Conservation (phyloP, 2,888 invertebrate species). For the Bimastos eiseni region DNA sequence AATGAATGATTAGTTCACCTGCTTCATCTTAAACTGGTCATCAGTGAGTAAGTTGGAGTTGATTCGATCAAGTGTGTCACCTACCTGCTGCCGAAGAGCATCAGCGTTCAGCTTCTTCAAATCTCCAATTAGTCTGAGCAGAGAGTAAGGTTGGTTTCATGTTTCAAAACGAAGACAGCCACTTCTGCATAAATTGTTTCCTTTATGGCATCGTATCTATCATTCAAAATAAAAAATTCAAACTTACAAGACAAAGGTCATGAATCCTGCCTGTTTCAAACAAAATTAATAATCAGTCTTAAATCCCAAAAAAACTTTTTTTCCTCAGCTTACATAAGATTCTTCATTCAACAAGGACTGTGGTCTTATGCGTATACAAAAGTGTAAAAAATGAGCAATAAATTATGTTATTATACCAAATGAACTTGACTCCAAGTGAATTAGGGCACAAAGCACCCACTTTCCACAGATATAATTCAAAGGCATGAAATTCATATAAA, state of each 20-base stretch:
- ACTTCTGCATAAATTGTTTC: conserved; percentile 84
- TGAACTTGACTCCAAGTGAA: not conserved
- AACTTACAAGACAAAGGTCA: too few relatives aligned
- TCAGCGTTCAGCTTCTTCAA: conserved; percentile 74
- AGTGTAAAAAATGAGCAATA: not conserved
- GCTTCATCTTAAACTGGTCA: conserved; percentile 33
- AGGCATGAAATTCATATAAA: not conserved
- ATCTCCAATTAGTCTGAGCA: conserved; percentile 72
- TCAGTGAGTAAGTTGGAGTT: conserved; percentile 67
- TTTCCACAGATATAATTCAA: not conserved
- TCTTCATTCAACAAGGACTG: not conserved
- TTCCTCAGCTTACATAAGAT: too few relatives aligned
- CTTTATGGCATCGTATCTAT: conserved; percentile 59
- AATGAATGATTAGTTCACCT: not conserved
- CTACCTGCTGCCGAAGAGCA: conserved; percentile 70
- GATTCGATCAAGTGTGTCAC: conserved; percentile 66
- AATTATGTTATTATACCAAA: not conserved
- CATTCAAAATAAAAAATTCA: not conserved
- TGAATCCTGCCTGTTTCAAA: too few relatives aligned
- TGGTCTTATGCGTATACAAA: too few relatives aligned
- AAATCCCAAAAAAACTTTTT: not conserved
- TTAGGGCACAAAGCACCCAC: not conserved
- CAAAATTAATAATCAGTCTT: too few relatives aligned
- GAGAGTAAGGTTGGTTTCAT: conserved; percentile 74
- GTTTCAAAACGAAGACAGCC: conserved; percentile 77